Evolutionary conservation across 2,888 invertebrate species (phyloP).

Genomic region (Ichneumon xanthorius): DNA sequence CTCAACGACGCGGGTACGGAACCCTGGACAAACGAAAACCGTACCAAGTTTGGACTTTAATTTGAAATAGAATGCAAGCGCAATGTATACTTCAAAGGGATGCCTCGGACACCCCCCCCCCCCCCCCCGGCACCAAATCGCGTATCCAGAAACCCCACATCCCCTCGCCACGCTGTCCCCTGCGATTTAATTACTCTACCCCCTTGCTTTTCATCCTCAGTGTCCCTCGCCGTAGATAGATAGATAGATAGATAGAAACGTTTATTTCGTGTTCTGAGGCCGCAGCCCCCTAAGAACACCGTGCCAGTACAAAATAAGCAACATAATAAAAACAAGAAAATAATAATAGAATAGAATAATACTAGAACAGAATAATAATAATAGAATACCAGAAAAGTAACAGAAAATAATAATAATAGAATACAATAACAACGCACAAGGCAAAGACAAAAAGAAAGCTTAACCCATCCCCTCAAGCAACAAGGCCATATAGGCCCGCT

Average conservation of each 20-base stretch:
- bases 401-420: too few relatives aligned
- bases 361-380: too few relatives aligned
- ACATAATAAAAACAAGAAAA: too few relatives aligned
- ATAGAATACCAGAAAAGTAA: too few relatives aligned
- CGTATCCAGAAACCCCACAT: not conserved
- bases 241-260: conserved; percentile 2
- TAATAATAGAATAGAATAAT: too few relatives aligned
- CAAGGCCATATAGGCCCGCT: too few relatives aligned
- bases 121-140: not conserved
- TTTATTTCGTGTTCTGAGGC: too few relatives aligned
- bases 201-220: conserved; percentile 57
- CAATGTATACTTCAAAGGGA: conserved; percentile 75
- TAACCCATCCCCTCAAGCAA: too few relatives aligned
- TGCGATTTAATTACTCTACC: conserved; percentile 76
- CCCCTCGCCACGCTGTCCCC: conserved; percentile 41
- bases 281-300: too few relatives aligned
- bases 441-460: too few relatives aligned
- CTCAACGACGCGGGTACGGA: not conserved
- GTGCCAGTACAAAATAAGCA: too few relatives aligned
- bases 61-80: conserved; percentile 73
- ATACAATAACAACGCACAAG: too few relatives aligned
- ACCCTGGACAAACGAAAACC: conserved; percentile 11
- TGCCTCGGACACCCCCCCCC: conserved; percentile 67
- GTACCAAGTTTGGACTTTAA: conserved; percentile 72
- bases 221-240: not conserved